Evolutionary conservation across 2,888 invertebrate species (phyloP), one percentile per base, ranked within the genome.

Genomic region (Eledone cirrhosa): DNA sequence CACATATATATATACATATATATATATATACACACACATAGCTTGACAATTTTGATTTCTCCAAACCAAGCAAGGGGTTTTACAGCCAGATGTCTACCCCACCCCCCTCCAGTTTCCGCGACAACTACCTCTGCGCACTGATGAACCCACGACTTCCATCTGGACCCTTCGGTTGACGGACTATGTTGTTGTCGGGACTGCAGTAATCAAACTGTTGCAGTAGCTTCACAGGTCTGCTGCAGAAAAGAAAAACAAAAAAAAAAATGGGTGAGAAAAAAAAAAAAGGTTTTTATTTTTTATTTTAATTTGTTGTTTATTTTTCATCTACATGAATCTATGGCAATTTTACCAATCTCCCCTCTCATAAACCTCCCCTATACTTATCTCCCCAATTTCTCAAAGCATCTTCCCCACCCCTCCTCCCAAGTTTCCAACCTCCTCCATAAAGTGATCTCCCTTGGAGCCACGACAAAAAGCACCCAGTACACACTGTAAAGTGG

Each of bases 141-240:
- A 72, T 83, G 80, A 88, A 88, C 8, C 88, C 88, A 29, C 75
- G 79, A 8, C 86, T 84, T 7, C 85, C 87, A 77, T 87, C 87
- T 22, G 88, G 88, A 0, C 87, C 87, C 53, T 81, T 82, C 1
- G 88, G 88, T 77, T 88, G 86, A 29, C 87, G 83, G 33, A 87
- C 69, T 29, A 86, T 84, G 41, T 81, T 79, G 33, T 83, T 82
- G 31, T 80, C 78, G 48, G 80, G 69, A 11, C 29, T 27, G 27
- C 41, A 29, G 24, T 19, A 53, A 63, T 77, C 65, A 24, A 77
- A 59, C 29, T 24, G 33, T 29, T 63, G 77, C 59, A 77, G 63
- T 33, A 77, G 59, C 59, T 63, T 33, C 19, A 77, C 59, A n/a
- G 65, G 65, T 41, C 31, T 77, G 53, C n/a, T 63, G 24, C 24